phyloP scores from a whole-genome alignment of 2,113 vertebrate genomes.

The Ciconia boyciana region DNA sequence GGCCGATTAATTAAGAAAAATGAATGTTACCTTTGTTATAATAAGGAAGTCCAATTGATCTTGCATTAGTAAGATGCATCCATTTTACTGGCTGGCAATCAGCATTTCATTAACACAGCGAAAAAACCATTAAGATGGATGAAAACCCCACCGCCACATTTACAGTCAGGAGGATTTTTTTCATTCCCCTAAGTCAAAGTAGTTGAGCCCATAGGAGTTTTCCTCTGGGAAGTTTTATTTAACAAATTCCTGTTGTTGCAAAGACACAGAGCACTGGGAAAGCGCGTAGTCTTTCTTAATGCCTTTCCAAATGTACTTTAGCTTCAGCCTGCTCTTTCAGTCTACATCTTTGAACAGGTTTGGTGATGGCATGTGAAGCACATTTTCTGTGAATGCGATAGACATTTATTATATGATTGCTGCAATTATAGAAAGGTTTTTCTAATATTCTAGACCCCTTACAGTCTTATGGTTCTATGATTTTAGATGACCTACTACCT shows the following conservation, averaged over 20 bases:
- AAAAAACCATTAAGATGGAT: neutral
- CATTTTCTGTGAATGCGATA: neutral
- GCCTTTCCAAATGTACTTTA: neutral
- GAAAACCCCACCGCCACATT: neutral
- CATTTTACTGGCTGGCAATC: neutral
- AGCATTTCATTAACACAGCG: neutral
- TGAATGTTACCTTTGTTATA: neutral
- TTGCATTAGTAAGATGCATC: neutral
- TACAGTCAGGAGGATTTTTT: neutral
- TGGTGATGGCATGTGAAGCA: neutral
- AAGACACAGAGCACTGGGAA: neutral
- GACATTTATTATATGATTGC: neutral
- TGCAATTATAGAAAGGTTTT: neutral
- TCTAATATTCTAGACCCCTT: neutral
- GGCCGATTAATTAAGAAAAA: conserved; percentile 36
- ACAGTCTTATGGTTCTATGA: neutral
- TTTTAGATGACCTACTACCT: neutral
- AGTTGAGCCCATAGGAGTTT: neutral
- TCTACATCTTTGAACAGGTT: neutral
- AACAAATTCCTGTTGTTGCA: neutral
- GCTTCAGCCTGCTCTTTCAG: neutral
- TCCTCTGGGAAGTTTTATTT: neutral
- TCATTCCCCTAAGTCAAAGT: neutral
- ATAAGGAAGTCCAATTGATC: neutral
- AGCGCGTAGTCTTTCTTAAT: neutral